Percentiles rank a stretch among this genome's conserved stretches.
These are phyloP conservation scores for Diphyllodes magnificus DNA, from an alignment of 2,113 vertebrate species.

Conservation along the genomic window DNA sequence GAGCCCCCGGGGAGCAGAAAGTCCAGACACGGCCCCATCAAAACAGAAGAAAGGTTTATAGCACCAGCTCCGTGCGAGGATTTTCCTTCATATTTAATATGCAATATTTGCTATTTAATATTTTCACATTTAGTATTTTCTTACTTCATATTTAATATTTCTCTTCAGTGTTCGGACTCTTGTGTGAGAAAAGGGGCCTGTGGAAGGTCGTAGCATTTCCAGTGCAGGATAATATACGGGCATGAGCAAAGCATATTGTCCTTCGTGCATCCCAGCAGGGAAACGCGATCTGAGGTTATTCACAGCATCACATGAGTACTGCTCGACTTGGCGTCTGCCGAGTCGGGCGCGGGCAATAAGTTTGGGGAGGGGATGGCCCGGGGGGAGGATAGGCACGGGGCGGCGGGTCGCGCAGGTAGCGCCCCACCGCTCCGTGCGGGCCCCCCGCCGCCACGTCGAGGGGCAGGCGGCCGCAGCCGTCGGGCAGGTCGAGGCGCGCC, in stretches of 20 bases:
- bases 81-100: not conserved
- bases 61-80: accelerated
- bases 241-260: not conserved
- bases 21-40: accelerated
- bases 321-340: no score
- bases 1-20: not conserved
- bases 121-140: not conserved
- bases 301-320: not conserved
- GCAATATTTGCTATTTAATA: not conserved
- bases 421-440: conserved; percentile 41
- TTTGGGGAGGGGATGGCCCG: not conserved
- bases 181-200: accelerated
- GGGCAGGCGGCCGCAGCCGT: not conserved
- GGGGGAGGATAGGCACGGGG: not conserved
- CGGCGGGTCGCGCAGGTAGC: conserved; percentile 1
- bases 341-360: not conserved
- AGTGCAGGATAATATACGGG: not conserved
- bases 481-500: not conserved
- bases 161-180: not conserved
- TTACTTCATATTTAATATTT: not conserved
- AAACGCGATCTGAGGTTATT: accelerated
- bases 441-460: conserved; percentile 73
- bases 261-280: not conserved
- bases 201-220: accelerated
- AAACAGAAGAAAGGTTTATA: not conserved